Evolutionary conservation across 2,888 invertebrate species (phyloP).

Genomic region (Lampropteryx suffumata): DNA sequence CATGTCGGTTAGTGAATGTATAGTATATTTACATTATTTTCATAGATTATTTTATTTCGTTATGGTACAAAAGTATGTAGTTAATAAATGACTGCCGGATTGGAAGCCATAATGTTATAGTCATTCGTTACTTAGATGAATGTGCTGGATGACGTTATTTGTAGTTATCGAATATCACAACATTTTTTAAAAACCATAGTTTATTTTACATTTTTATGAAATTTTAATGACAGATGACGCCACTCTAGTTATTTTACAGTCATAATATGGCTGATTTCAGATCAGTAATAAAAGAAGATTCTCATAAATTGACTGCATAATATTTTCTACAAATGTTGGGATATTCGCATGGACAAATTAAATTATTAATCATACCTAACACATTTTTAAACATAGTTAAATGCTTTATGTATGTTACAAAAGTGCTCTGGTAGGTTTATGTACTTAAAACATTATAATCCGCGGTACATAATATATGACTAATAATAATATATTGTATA

Average conservation of each 20-base stretch:
- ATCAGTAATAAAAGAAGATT: too few relatives aligned
- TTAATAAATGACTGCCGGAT: conserved; percentile 19
- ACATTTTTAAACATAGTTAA: conserved; percentile 35
- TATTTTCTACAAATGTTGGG: background rate
- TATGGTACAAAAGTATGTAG: conserved; percentile 35
- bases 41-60: conserved; percentile 30
- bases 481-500: conserved; percentile 2
- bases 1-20: conserved; percentile 24
- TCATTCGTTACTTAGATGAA: background rate
- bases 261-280: too few relatives aligned
- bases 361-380: conserved; percentile 36
- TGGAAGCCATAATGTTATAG: background rate
- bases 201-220: too few relatives aligned
- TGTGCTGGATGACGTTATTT: too few relatives aligned
- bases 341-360: too few relatives aligned
- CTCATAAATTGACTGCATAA: too few relatives aligned
- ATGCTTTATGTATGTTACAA: conserved; percentile 33
- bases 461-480: conserved; percentile 46
- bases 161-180: too few relatives aligned
- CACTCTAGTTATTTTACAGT: too few relatives aligned
- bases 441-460: conserved; percentile 64
- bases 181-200: too few relatives aligned
- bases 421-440: conserved; percentile 69
- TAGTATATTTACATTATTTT: conserved; percentile 31
- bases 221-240: too few relatives aligned